Evolutionary conservation across 2,113 vertebrate genomes (phyloP), one percentile per base, ranked within the genome.

Genomic region (Atractosteus spatula): DNA sequence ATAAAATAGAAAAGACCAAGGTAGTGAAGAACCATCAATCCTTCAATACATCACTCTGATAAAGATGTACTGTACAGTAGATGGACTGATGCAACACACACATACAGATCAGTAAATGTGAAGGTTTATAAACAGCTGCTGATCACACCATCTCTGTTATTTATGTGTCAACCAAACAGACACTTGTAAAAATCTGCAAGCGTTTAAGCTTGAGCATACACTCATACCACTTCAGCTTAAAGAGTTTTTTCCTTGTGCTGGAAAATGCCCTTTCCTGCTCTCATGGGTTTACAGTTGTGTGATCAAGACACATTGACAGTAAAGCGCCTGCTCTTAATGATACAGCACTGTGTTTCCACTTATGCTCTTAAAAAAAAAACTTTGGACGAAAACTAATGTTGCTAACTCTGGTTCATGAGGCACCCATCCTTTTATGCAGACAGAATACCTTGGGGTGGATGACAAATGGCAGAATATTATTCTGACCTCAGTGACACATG

Each of bases 101-200:
- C 5, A 10, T 7, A 51, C 5, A 51, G 57, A 57, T 69, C 71
- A 72, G 67, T 72, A 72, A 72, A 68, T 66, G 66, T 68, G 72
- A 72, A 62, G 71, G 82, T 69, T 41, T 62, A 80, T 80, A 75
- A 76, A 82, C 68, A 79, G 72, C 83, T 79, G 83, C 75, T 80
- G 79, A 78, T 86, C 80, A 69, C 77, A 81, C 77, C 69, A 17
- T 12, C 70, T 62, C 42, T 0, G 66, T 63, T 51, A 29, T 74
- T 67, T 71, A 70, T 66, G 70, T 74, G 73, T 79, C 51, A 61
- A 76, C 71, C 71, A 59, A 70, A 73, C 71, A 79, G 68, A 83
- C 76, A 76, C 78, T 77, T 80, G 86, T 83, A 84, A 80, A 78
- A 89, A 86, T 88, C 83, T 89, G 88, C 68, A 84, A 87, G 77